A percentile compares a stretch with the other conserved stretches of the same genome.
These are phyloP conservation scores for Stenichneumon culpator DNA, from an alignment of 2,888 invertebrate genomes.

Conservation along the genomic window DNA sequence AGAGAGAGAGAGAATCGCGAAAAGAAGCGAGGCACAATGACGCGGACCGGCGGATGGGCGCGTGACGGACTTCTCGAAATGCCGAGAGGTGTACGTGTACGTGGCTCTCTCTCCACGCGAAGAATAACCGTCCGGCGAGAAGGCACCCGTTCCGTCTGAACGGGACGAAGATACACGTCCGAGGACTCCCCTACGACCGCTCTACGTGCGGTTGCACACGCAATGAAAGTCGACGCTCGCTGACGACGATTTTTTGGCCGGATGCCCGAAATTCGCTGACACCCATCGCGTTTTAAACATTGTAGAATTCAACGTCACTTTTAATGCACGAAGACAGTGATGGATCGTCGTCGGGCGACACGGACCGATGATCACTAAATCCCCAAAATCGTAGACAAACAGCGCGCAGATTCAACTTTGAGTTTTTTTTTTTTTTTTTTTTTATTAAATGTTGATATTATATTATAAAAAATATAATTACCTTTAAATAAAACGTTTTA, in stretches of 20 bases:
- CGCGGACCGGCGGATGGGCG: slow-evolving; percentile 43
- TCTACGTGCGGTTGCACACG: slow-evolving; percentile 38
- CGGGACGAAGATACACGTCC: not conserved
- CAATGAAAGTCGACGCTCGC: slow-evolving; percentile 42
- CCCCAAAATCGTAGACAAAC: too few relatives aligned
- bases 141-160: slow-evolving; percentile 10
- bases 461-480: not conserved
- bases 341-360: too few relatives aligned
- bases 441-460: not conserved
- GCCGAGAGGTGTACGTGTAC: slow-evolving; percentile 21
- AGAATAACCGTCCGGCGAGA: slow-evolving; percentile 30
- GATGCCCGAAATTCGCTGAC: slow-evolving; percentile 19
- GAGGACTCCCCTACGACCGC: not conserved
- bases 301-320: not conserved
- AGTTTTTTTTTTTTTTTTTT: not conserved
- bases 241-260: slow-evolving; percentile 53
- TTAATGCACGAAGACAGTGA: not conserved
- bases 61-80: slow-evolving; percentile 62
- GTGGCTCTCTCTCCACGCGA: slow-evolving; percentile 22
- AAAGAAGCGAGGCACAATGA: slow-evolving; percentile 2
- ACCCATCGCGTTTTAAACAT: slow-evolving; percentile 4
- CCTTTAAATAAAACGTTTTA: too few relatives aligned
- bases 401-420: not conserved
- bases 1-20: not conserved
- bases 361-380: not conserved